Conservation (phyloP, 2,113 vertebrate species). For the Columba janthina region DNA sequence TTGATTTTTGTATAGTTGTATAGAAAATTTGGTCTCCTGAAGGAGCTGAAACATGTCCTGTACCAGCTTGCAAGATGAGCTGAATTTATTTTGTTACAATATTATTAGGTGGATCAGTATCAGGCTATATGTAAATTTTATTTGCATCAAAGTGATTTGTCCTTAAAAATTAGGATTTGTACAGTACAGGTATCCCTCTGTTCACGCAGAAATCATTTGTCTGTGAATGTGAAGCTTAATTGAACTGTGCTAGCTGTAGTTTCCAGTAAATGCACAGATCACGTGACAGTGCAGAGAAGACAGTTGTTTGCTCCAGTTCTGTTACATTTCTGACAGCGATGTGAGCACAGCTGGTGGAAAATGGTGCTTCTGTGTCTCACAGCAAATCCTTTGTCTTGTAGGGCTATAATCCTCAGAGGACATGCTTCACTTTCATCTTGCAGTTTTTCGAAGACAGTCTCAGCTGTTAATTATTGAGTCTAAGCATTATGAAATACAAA, state of each 20-base stretch:
- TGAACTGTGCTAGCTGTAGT: not conserved
- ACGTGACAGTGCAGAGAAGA: constrained; percentile 48
- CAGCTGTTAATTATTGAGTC: constrained; percentile 57
- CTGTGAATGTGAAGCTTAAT: not conserved
- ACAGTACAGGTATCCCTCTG: not conserved
- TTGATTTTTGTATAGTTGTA: not conserved
- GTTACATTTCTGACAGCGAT: constrained; percentile 61
- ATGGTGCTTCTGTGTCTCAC: constrained; percentile 68
- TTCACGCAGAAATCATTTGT: not conserved
- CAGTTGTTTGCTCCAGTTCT: constrained; percentile 67
- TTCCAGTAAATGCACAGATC: constrained; percentile 47
- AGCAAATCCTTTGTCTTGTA: constrained; percentile 78
- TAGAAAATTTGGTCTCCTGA: not conserved
- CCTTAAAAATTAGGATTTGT: not conserved
- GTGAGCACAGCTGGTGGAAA: constrained; percentile 75
- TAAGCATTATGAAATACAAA: constrained; percentile 35
- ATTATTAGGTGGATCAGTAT: not conserved
- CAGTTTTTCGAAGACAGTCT: constrained; percentile 21
- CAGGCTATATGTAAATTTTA: not conserved
- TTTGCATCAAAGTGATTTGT: not conserved
- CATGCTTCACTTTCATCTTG: constrained; percentile 62
- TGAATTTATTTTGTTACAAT: constrained; percentile 34
- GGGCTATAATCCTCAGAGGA: constrained; percentile 71
- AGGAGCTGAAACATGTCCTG: not conserved
- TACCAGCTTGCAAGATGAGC: not conserved